These are phyloP conservation scores for Trisateles emortualis DNA, from an alignment of 2,888 invertebrate species.

Conservation along the genomic window DNA sequence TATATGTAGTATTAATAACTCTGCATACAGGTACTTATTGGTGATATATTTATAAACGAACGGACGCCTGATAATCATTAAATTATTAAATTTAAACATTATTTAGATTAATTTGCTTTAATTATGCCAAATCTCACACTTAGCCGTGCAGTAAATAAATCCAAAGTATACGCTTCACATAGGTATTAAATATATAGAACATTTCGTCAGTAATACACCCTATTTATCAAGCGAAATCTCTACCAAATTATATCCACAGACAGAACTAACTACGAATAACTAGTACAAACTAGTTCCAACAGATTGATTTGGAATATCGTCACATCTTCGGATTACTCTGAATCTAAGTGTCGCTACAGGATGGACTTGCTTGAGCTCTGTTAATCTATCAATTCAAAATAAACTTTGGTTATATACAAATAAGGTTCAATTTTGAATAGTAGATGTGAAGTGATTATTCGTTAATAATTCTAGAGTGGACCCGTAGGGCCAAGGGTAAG, in stretches of 20 bases:
- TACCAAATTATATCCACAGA: background rate
- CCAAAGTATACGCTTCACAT: no score
- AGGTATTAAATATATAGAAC: background rate
- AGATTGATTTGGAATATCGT: conserved; percentile 45
- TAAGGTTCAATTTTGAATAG: conserved; percentile 35
- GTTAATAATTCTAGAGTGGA: conserved; percentile 63
- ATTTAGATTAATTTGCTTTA: no score
- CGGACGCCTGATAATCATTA: no score
- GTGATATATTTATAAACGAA: no score
- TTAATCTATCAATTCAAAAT: background rate
- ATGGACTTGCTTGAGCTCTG: conserved; percentile 48
- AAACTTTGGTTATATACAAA: conserved; percentile 15
- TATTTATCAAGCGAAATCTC: no score
- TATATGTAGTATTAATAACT: no score
- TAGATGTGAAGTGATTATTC: conserved; percentile 34
- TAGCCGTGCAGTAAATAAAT: no score
- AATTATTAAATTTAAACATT: no score
- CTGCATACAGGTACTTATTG: no score
- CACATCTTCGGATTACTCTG: conserved; percentile 44
- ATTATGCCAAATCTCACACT: no score
- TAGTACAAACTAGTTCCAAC: conserved; percentile 30
- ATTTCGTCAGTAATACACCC: background rate
- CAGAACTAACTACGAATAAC: conserved; percentile 6
- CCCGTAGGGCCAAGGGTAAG: conserved; percentile 54
- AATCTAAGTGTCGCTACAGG: conserved; percentile 52